phyloP scores from a whole-genome alignment of 1,140 invertebrate species.

The Habropoda laboriosa region DNA sequence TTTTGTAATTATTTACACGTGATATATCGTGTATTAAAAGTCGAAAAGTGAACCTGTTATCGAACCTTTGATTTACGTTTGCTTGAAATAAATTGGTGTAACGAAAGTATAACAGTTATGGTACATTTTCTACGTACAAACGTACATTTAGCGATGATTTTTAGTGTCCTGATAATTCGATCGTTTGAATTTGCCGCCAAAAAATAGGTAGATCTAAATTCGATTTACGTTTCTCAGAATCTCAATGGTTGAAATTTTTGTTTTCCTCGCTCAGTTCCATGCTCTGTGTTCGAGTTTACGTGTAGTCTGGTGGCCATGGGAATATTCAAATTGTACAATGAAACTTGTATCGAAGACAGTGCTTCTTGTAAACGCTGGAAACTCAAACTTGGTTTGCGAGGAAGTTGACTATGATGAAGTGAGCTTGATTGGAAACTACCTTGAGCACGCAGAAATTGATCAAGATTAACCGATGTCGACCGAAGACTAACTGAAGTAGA shows the following conservation, averaged over 20 bases:
- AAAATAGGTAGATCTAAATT: background rate
- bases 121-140: too few species aligned
- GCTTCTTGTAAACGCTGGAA: background rate
- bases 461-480: slow-evolving; percentile 5
- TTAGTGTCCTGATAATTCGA: too few species aligned
- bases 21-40: too few species aligned
- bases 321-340: slow-evolving; percentile 1
- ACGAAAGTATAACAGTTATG: too few species aligned
- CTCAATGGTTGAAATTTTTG: too few species aligned
- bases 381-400: background rate
- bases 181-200: too few species aligned
- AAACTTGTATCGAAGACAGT: background rate
- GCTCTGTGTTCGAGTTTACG: too few species aligned
- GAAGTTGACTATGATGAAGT: slow-evolving; percentile 18
- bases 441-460: background rate
- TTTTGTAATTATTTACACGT: background rate
- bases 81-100: too few species aligned
- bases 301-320: background rate
- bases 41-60: too few species aligned
- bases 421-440: slow-evolving; percentile 15
- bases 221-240: background rate
- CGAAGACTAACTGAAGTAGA: background rate
- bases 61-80: too few species aligned
- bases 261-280: too few species aligned
- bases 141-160: too few species aligned